Conservation (phyloP, 2,797 vertebrate species). For the Anguilla pacifica region DNA sequence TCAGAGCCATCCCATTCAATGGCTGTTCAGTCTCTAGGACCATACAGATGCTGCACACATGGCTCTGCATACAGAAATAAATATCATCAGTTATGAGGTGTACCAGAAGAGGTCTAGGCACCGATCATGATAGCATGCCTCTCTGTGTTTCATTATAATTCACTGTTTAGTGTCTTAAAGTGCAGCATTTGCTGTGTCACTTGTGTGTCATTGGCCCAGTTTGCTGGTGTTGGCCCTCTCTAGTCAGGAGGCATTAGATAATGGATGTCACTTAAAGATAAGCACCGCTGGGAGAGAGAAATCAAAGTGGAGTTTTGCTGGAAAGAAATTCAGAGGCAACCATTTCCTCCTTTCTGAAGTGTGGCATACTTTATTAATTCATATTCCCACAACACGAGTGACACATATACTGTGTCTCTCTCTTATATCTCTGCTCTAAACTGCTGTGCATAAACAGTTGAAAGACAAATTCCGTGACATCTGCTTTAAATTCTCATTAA, state of each 20-base stretch:
- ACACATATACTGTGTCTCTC: no score
- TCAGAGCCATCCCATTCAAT: conserved; percentile 14
- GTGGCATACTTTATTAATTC: background rate
- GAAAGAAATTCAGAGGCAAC: background rate
- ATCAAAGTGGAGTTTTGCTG: background rate
- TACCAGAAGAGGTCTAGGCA: background rate
- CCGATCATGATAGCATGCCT: background rate
- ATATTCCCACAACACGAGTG: no score
- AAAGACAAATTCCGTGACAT: background rate
- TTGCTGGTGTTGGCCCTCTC: background rate
- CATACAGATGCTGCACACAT: background rate
- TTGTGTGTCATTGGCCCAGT: background rate
- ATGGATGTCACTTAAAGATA: background rate
- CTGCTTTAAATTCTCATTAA: background rate
- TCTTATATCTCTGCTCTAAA: no score
- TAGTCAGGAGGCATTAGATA: background rate
- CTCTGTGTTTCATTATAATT: background rate
- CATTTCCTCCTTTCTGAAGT: background rate
- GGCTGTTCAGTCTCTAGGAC: background rate
- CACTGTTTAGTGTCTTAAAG: background rate
- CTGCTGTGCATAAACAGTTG: background rate
- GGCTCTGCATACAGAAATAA: background rate
- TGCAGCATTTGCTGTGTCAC: background rate
- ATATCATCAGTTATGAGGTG: background rate
- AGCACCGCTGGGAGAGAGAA: background rate